Conservation (phyloP, 2,113 vertebrate species). For the Oryzias curvinotus region DNA sequence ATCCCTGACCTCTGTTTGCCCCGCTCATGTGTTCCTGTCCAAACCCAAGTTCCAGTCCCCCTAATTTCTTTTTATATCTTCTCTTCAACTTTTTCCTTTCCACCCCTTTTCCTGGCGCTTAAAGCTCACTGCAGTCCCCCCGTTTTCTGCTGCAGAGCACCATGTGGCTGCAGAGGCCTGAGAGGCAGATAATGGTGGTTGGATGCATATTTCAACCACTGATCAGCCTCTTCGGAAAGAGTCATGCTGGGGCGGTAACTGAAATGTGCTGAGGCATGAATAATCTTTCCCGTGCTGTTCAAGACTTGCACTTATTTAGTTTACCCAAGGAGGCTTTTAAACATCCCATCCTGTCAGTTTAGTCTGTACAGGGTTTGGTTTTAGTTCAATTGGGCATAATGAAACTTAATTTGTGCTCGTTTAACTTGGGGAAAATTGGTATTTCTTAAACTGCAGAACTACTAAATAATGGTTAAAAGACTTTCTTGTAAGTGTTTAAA, state of each 20-base stretch:
- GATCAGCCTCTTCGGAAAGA: slow-evolving; percentile 54
- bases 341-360: not conserved
- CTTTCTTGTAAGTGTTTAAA: too few relatives aligned
- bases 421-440: not conserved
- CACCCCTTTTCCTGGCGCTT: slow-evolving; percentile 11
- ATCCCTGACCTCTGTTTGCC: slow-evolving; percentile 5
- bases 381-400: not conserved
- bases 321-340: slow-evolving; percentile 1
- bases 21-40: slow-evolving; percentile 6
- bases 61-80: slow-evolving; percentile 29
- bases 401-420: slow-evolving; percentile 4
- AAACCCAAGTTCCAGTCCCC: slow-evolving; percentile 20
- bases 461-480: slow-evolving; percentile 1
- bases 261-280: slow-evolving; percentile 52
- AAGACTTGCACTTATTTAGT: slow-evolving; percentile 20
- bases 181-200: slow-evolving; percentile 45
- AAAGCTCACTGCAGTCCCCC: slow-evolving; percentile 19
- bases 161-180: slow-evolving; percentile 41
- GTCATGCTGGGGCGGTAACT: slow-evolving; percentile 45
- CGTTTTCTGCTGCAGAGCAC: slow-evolving; percentile 21
- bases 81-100: slow-evolving; percentile 6
- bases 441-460: slow-evolving; percentile 8
- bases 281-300: slow-evolving; percentile 36
- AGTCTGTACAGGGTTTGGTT: slow-evolving; percentile 2
- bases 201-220: slow-evolving; percentile 49